Conservation (phyloP, 2,113 vertebrate species). For the Ictidomys tridecemlineatus region DNA sequence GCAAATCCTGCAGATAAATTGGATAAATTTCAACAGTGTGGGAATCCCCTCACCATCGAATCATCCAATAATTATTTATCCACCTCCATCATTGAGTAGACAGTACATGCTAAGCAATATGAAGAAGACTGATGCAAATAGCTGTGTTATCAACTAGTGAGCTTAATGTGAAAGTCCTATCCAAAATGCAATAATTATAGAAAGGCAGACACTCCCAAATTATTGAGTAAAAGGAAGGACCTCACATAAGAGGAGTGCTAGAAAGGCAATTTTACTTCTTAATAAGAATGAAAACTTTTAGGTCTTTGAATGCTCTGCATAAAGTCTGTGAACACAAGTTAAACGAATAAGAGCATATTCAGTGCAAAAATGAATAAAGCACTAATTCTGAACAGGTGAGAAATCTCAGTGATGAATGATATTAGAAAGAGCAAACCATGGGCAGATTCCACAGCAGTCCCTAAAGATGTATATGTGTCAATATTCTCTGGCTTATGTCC, state of each 20-base stretch:
- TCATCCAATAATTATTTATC: background rate
- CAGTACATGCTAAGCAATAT: background rate
- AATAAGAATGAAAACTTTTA: background rate
- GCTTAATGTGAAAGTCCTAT: background rate
- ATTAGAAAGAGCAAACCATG: background rate
- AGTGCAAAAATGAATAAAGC: background rate
- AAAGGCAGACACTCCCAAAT: background rate
- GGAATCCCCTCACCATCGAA: rapidly evolving
- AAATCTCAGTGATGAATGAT: background rate
- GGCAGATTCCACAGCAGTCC: background rate
- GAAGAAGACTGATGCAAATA: background rate
- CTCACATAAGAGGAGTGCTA: background rate
- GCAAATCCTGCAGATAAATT: background rate
- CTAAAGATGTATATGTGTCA: background rate
- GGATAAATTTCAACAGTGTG: background rate
- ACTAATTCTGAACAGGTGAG: background rate
- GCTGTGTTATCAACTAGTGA: background rate
- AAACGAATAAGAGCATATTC: background rate
- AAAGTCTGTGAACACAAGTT: background rate
- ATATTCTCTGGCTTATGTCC: background rate
- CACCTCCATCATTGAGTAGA: background rate
- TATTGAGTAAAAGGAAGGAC: background rate
- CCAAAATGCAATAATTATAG: background rate
- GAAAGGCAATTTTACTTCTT: background rate
- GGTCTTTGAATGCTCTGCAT: background rate